Evolutionary conservation across 1,140 invertebrate genomes (phyloP).

Genomic region (Octopus sinensis): DNA sequence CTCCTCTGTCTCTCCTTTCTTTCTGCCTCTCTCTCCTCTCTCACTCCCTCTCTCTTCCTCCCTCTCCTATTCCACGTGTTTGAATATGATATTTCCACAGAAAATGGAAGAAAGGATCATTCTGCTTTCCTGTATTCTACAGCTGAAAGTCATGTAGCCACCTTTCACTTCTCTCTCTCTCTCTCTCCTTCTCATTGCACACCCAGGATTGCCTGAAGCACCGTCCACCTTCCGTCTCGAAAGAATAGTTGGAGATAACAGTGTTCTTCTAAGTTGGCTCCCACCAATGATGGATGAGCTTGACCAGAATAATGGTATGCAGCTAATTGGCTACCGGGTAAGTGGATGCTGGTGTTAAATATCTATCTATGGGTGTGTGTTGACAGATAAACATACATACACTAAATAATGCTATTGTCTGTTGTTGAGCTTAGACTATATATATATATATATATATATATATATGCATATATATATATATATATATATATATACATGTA

Average conservation of each 20-base stretch:
- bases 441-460: not conserved
- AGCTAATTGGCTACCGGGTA: slow-evolving; percentile 44
- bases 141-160: too few relatives aligned
- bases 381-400: not conserved
- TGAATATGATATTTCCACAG: too few relatives aligned
- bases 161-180: too few relatives aligned
- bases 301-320: slow-evolving; percentile 32
- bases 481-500: not conserved
- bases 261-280: slow-evolving; percentile 42
- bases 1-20: too few relatives aligned
- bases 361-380: not conserved
- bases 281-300: slow-evolving; percentile 36
- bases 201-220: slow-evolving; percentile 32
- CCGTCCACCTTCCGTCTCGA: slow-evolving; percentile 38
- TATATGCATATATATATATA: not conserved
- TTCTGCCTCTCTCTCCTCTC: too few relatives aligned
- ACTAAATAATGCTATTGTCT: not conserved
- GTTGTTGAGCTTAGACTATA: not conserved
- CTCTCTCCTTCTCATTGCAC: too few relatives aligned
- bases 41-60: too few relatives aligned
- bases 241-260: slow-evolving; percentile 34
- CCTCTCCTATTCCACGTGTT: too few relatives aligned
- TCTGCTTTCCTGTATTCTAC: too few relatives aligned
- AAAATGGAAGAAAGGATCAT: too few relatives aligned
- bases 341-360: not conserved